Percentiles rank a stretch among this genome's conserved stretches.
phyloP scores from a whole-genome alignment of 2,888 invertebrate species.

The Anodontia alba region DNA sequence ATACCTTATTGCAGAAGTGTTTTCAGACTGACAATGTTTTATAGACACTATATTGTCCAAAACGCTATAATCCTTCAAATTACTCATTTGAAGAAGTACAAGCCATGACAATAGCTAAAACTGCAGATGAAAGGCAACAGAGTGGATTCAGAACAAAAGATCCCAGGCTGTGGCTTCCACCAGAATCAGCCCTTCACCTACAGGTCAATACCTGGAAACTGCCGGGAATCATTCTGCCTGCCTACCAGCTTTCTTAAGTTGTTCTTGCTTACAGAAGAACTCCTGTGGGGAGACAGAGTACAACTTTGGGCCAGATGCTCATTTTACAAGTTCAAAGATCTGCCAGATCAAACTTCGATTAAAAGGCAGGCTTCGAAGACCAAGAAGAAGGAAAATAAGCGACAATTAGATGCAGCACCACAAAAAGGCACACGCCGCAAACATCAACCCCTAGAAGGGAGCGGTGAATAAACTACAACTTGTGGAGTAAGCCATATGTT shows the following conservation, averaged over 20 bases:
- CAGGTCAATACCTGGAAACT: neutral
- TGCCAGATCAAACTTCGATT: no score
- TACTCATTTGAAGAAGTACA: neutral
- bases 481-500: no score
- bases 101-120: neutral
- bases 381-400: no score
- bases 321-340: neutral
- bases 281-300: constrained; percentile 3
- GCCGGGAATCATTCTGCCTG: neutral
- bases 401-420: no score
- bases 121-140: no score
- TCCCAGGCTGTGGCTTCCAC: neutral
- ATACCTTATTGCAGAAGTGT: no score
- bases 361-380: no score
- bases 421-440: no score
- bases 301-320: constrained; percentile 4
- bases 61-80: neutral
- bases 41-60: no score
- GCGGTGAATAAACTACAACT: no score
- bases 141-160: constrained; percentile 10
- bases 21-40: no score
- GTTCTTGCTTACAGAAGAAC: constrained; percentile 4
- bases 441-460: no score
- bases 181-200: neutral
- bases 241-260: neutral